A percentile compares a stretch with the other conserved stretches of the same genome.
phyloP scores from a whole-genome alignment of 2,888 invertebrate genomes.

The Rhingia campestris region DNA sequence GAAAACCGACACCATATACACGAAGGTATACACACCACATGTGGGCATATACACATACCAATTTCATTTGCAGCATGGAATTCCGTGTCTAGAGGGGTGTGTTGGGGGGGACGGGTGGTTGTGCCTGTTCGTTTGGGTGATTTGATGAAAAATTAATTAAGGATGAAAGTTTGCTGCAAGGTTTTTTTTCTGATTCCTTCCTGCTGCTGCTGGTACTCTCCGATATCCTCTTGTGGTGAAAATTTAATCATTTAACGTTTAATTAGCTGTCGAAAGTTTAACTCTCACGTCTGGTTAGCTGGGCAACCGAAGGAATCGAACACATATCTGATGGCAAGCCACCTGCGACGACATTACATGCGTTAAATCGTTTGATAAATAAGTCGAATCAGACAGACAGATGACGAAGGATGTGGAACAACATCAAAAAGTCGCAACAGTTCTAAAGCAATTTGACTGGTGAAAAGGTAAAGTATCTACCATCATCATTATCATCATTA shows the following conservation, averaged over 20 bases:
- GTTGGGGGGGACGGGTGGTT: constrained; percentile 6
- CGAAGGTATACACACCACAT: constrained; percentile 22
- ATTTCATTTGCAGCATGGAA: constrained; percentile 54
- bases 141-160: constrained; percentile 74
- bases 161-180: constrained; percentile 66
- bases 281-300: constrained; percentile 3
- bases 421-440: constrained; percentile 59
- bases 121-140: constrained; percentile 52
- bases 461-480: constrained; percentile 38
- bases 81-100: constrained; percentile 27
- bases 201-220: neutral
- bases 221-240: constrained; percentile 11
- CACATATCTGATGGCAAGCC: constrained; percentile 30
- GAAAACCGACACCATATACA: constrained; percentile 49
- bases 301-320: constrained; percentile 20
- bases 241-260: constrained; percentile 62
- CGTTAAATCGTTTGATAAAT: constrained; percentile 67
- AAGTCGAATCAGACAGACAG: constrained; percentile 61
- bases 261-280: constrained; percentile 56
- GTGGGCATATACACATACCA: constrained; percentile 7
- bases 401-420: constrained; percentile 1
- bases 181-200: constrained; percentile 6
- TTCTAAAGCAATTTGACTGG: constrained; percentile 45
- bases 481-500: constrained; percentile 13
- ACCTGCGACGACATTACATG: constrained; percentile 44